Percentiles rank a stretch among this genome's conserved stretches.
phyloP scores from a whole-genome alignment of 2,113 vertebrate species.

The Albula glossodonta region DNA sequence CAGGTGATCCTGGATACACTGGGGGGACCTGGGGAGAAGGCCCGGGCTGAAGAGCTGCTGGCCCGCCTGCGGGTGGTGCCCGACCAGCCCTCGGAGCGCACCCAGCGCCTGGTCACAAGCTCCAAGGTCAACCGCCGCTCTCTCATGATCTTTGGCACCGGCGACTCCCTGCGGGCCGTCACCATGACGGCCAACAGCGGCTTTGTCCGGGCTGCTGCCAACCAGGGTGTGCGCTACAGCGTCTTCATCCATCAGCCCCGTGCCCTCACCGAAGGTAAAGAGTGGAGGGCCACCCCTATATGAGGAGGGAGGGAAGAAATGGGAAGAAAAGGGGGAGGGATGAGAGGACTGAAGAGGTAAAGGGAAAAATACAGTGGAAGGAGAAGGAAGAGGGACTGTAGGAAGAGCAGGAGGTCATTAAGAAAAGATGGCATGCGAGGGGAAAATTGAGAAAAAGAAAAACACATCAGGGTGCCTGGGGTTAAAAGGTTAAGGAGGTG shows the following conservation, averaged over 20 bases:
- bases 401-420: not conserved
- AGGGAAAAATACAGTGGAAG: not conserved
- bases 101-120: conserved; percentile 78
- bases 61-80: conserved; percentile 79
- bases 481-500: not conserved
- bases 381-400: not conserved
- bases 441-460: not conserved
- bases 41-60: conserved; percentile 77
- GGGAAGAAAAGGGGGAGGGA: not conserved
- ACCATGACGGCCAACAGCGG: conserved; percentile 96
- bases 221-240: conserved; percentile 92
- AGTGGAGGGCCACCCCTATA: conserved; percentile 80
- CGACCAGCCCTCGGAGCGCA: conserved; percentile 84
- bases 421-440: not conserved
- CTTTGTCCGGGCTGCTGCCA: conserved; percentile 90
- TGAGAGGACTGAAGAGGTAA: not conserved
- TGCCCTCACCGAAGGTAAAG: conserved; percentile 92
- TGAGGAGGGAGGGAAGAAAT: conserved; percentile 47
- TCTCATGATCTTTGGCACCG: conserved; percentile 90
- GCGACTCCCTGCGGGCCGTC: conserved; percentile 84
- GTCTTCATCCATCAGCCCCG: conserved; percentile 93
- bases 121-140: conserved; percentile 90
- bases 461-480: not conserved
- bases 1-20: conserved; percentile 86
- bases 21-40: conserved; percentile 85